These are phyloP conservation scores for Paracanthobrama guichenoti DNA, from an alignment of 2,113 vertebrate genomes.

Conservation along the genomic window DNA sequence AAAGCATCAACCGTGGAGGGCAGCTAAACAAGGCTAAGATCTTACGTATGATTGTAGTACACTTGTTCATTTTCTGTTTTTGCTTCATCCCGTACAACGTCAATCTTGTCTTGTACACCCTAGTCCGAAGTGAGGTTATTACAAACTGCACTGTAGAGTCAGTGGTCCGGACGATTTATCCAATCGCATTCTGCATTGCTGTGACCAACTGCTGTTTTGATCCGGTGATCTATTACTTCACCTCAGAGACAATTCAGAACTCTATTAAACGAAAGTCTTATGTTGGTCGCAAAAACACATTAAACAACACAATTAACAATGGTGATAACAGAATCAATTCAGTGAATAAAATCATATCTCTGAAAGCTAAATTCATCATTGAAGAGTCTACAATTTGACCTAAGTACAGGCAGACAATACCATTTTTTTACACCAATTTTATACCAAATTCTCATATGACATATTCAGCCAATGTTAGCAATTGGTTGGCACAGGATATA, in stretches of 20 bases:
- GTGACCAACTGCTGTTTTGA: constrained; percentile 88
- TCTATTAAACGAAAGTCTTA: constrained; percentile 80
- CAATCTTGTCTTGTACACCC: constrained; percentile 83
- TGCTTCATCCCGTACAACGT: constrained; percentile 86
- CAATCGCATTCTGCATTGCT: constrained; percentile 82
- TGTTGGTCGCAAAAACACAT: constrained; percentile 61
- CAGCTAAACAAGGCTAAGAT: constrained; percentile 82
- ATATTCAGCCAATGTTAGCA: background rate
- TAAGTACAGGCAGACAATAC: background rate
- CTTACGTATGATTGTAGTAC: constrained; percentile 84
- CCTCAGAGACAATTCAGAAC: constrained; percentile 86
- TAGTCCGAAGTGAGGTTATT: constrained; percentile 81
- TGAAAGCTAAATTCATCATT: constrained; percentile 78
- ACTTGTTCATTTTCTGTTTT: constrained; percentile 84
- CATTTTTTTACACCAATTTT: background rate
- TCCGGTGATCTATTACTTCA: constrained; percentile 87
- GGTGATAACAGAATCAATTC: constrained; percentile 71
- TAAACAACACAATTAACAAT: constrained; percentile 65
- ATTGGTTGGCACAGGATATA: background rate
- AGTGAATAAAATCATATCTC: constrained; percentile 67
- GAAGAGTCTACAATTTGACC: constrained; percentile 79
- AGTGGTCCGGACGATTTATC: constrained; percentile 81
- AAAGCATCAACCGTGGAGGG: constrained; percentile 75
- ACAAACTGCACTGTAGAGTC: constrained; percentile 75
- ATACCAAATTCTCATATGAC: background rate